A percentile compares a stretch with the other conserved stretches of the same genome.
Conservation (phyloP, 2,113 vertebrate species). For the Aspiorhynchus laticeps region DNA sequence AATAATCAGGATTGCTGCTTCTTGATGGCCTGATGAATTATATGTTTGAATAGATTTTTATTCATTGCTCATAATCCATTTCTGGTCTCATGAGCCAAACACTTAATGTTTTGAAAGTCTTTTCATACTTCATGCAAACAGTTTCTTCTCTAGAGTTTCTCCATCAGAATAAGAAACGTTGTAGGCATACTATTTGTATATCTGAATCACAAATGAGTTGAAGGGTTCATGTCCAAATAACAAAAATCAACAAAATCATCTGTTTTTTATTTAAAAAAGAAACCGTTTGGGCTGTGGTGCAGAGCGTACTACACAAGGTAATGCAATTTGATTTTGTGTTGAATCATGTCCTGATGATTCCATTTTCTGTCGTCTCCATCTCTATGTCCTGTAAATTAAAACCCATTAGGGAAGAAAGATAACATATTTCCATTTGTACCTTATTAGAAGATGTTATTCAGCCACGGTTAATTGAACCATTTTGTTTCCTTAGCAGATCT, state of each 20-base stretch:
- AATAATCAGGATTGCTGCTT: not conserved
- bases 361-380: not conserved
- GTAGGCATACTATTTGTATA: not conserved
- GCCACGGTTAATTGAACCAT: not conserved
- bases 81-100: not conserved
- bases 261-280: not conserved
- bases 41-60: not conserved
- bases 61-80: not conserved
- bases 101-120: not conserved
- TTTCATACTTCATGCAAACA: not conserved
- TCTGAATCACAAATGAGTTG: not conserved
- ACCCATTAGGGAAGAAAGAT: not conserved
- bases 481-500: slow-evolving; percentile 20
- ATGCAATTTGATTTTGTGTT: not conserved
- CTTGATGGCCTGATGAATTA: not conserved
- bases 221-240: not conserved
- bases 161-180: not conserved
- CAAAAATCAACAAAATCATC: not conserved
- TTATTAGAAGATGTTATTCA: not conserved
- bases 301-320: not conserved
- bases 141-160: not conserved
- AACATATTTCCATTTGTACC: not conserved
- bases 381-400: not conserved
- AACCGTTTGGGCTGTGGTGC: not conserved
- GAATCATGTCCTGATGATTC: not conserved